Conservation (phyloP, 1,140 invertebrate species). For the Charaxes varanes region DNA sequence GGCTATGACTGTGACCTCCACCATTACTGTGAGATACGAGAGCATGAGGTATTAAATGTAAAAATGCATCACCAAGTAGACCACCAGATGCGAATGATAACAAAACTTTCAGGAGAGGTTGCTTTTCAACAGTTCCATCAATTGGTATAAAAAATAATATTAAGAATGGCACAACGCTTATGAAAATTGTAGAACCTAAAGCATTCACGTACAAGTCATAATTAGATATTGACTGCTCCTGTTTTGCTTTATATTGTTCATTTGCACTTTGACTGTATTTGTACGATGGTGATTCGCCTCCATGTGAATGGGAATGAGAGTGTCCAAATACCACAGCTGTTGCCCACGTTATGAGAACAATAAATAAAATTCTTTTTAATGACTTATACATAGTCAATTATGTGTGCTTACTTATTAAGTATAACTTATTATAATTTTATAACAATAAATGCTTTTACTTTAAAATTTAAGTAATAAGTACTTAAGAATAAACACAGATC, state of each 20-base stretch:
- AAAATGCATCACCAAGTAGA: conserved; percentile 95
- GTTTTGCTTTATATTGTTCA: conserved; percentile 46
- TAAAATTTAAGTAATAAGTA: no score
- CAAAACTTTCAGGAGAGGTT: conserved; percentile 90
- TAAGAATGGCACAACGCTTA: conserved; percentile 95
- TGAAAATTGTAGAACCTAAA: conserved; percentile 90
- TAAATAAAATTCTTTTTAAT: conserved; percentile 28
- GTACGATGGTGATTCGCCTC: conserved; percentile 77
- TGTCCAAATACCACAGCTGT: conserved; percentile 37
- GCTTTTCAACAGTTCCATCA: conserved; percentile 88
- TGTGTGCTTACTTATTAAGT: no score
- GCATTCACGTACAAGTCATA: conserved; percentile 85
- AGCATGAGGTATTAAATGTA: conserved; percentile 97
- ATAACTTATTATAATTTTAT: no score
- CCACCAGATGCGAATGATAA: conserved; percentile 96
- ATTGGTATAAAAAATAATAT: conserved; percentile 96
- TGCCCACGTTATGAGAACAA: conserved; percentile 27
- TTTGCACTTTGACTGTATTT: conserved; percentile 87
- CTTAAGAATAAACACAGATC: no score
- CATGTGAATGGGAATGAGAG: conserved; percentile 53
- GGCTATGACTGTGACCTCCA: conserved; percentile 71
- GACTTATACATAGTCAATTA: conserved; percentile 21
- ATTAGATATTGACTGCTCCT: conserved; percentile 49
- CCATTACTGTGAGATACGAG: conserved; percentile 67
- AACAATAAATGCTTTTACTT: no score